Conservation (phyloP, 2,113 vertebrate genomes). For the Suncus etruscus region DNA sequence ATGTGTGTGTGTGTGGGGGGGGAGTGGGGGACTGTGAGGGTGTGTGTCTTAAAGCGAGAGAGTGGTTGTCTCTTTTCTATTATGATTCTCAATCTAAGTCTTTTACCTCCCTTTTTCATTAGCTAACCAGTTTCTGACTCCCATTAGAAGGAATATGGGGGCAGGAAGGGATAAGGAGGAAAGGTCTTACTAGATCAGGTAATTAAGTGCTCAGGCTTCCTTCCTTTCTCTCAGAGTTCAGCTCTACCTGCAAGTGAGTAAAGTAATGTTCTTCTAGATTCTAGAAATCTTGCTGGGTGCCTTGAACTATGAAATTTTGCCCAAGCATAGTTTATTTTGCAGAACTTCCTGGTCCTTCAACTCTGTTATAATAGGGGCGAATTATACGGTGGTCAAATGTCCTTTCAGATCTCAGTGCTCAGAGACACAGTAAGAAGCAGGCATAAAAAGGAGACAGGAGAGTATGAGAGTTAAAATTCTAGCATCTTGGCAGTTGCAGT, state of each 20-base stretch:
- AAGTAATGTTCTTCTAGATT: not conserved
- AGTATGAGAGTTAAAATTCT: not conserved
- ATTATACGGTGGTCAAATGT: not conserved
- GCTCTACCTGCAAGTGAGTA: not conserved
- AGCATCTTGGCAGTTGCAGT: not conserved
- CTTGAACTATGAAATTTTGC: not conserved
- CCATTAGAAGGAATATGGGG: not conserved
- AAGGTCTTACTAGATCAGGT: not conserved
- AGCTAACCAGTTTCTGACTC: not conserved
- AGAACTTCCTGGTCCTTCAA: not conserved
- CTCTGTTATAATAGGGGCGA: not conserved
- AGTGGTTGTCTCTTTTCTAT: not conserved
- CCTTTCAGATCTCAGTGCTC: not conserved
- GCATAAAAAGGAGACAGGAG: not conserved
- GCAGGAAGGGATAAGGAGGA: not conserved
- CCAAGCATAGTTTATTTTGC: no score
- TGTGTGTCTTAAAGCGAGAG: not conserved
- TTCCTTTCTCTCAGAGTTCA: not conserved
- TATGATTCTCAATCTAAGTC: not conserved
- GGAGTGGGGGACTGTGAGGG: not conserved
- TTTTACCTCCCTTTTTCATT: not conserved
- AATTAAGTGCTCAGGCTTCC: not conserved
- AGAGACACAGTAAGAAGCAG: not conserved
- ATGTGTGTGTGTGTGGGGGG: not conserved
- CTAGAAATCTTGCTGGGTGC: not conserved